Evolutionary conservation across 2,797 vertebrate genomes (phyloP), one percentile per base, ranked within the genome.

Genomic region (Serranus cabrilla): DNA sequence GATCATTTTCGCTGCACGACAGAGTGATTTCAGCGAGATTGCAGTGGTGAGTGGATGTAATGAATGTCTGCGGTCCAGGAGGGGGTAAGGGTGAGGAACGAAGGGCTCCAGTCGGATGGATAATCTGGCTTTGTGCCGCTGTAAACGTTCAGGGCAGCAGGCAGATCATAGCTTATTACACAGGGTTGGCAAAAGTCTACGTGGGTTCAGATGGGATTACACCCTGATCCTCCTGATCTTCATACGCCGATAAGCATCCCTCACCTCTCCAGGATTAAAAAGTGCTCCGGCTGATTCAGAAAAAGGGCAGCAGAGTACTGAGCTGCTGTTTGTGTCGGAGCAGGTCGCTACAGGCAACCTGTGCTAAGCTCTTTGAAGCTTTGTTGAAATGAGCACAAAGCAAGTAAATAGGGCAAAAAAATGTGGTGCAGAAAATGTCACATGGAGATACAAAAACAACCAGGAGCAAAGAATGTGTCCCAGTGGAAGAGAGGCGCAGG

Each of bases 151-250:
- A 57, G 80, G 81, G 80, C 71, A 78, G 74, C 69, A 67, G 82
- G 84, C 60, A 81, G 73, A 88, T 83, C 81, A 73, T 50, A 82
- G 86, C 78, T 67, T 76, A 88, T 86, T 83, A 87, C 61, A 87
- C 79, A 87, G 71, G 85, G 85, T 65, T 93, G 83, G 84, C 81
- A 83, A 86, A 92, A 87, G 58, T 85, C 80, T 77, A 72, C 69
- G 67, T 81, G 75, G 88, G 76, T 82, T 89, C 67, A 90, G 91
- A 92, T 87, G 73, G 87, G 91, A 93, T 95, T 92, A 94, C 77
- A 62, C 50, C 47, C 63, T 91, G 91, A 94, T 92, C 93, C 90
- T 73, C 60, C 79, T 91, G 87, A 92, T 92, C 88, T 92, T 90
- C 78, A 92, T 80, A 89, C 83, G 87, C 74, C 11, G 85, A 93